Base-by-base conservation (phyloP, 2,797 vertebrate species). In the Macropodus opercularis region DNA sequence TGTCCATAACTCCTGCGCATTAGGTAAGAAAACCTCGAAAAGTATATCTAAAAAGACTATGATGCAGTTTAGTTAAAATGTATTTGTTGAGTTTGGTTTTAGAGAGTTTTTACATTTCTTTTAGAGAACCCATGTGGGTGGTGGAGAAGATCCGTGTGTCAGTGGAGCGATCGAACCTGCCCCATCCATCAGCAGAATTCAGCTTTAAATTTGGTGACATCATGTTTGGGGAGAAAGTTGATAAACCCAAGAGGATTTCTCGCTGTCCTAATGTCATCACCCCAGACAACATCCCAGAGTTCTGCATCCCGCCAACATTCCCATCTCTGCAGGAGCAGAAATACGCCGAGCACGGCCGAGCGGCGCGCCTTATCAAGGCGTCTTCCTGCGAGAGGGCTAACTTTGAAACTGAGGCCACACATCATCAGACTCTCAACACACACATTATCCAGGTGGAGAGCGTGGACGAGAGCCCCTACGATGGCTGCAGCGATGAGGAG, bases 261-360 rank as follows among this genome's bases (percentile, higher is more conserved):
- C 84, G 90, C 9, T 97, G 93, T 70, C 86, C 92, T n/a, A 95
- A 98, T 36, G 92, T 98, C 72, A 93, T 99, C 63, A 99, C 96
- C 3, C 96, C 97, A 0, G 94, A 94, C 72, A 93, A 93, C 73
- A 98, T 98, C 61, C 97, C 97, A 0, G 94, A 96, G 60, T 98
- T 98, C 87, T 98, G 93, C 89, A 98, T 99, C 59, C 97, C 96
- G 0, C 96, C 94, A 0, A 90, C 93, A 6, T 89, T 97, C 66
- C 77, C 91, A 0, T 82, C 65, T 36, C 49, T 87, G 42, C 83
- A 85, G 48, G 90, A 92, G 31, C 35, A 57, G 27, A 91, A 87
- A 75, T 70, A 35, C 13, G 8, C 22, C 0, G 92, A 91, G 42
- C 80, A 41, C 9, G 72, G 73, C 29, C 82, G 84, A 46, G 54